Base-by-base conservation (phyloP, 1,140 invertebrate species). In the Venturia canescens region DNA sequence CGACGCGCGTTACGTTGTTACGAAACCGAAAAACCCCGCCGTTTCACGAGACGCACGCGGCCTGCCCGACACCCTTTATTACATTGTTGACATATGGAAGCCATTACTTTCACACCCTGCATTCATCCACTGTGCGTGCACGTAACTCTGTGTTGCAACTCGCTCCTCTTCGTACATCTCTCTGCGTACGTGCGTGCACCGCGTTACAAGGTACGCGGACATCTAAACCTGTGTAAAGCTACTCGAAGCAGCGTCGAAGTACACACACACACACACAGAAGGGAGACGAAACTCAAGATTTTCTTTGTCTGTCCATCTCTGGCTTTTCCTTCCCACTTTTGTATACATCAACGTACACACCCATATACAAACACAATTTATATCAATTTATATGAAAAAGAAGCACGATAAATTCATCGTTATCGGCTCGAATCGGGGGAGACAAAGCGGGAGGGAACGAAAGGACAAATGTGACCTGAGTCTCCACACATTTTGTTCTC, bases 1-100 rank as follows among this genome's bases (percentile, higher is more conserved):
- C 16, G 48, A 53, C 72, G 23, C 53, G 38, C 16, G 60, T 77
- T 76, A 76, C 2, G 60, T 66, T 76, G 67, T 69, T 69, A 69
- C 63, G 38, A 74, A 3, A 71, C 48, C 38, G 21, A 60, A 29
- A 15, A 67, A 67, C 38, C 71, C 69, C 57, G 79, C 74, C 80
- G 74, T 83, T 80, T 74, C 69, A 21, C 53, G 74, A 18, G 38
- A 66, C n/a, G 38, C 66, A 3, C 63, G 48, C 38, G 48, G 34
- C 26, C 34, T n/a, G n/a, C n/a, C 26, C 31, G n/a, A 31, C 44
- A 72, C 70, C 80, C 80, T 84, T 84, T 86, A 85, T 87, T 84
- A 84, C 72, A 82, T 74, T 87, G 83, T 87, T 84, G 82, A 84
- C 83, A 84, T 82, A 84, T 85, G 82, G 74, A 76, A 74, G 44